phyloP scores from a whole-genome alignment of 2,888 invertebrate species.

The Drosophila merina region DNA sequence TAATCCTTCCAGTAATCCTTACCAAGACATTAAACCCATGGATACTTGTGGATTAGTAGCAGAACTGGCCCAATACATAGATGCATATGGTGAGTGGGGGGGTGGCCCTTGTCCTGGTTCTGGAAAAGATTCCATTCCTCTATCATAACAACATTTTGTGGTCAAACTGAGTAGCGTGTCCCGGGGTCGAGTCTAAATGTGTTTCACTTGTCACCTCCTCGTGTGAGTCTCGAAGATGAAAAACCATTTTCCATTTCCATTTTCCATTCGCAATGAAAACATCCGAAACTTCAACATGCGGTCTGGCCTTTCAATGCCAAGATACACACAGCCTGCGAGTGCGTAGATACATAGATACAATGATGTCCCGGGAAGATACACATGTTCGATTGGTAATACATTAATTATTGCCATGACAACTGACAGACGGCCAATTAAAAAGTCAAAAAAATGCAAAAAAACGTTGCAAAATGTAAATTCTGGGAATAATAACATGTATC shows the following conservation, averaged over 20 bases:
- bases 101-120: conserved; percentile 9
- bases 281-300: conserved; percentile 35
- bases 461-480: conserved; percentile 62
- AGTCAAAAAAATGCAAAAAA: conserved; percentile 21
- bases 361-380: conserved; percentile 40
- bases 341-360: conserved; percentile 27
- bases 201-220: conserved; percentile 39
- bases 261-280: conserved; percentile 29
- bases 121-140: background rate
- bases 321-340: conserved; percentile 47
- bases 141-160: conserved; percentile 47
- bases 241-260: conserved; percentile 10
- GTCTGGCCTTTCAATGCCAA: conserved; percentile 52
- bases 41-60: conserved; percentile 76
- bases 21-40: conserved; percentile 40
- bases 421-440: conserved; percentile 77
- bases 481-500: conserved; percentile 34
- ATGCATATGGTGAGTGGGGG: conserved; percentile 64
- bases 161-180: conserved; percentile 25
- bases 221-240: background rate
- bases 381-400: conserved; percentile 72
- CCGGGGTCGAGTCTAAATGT: conserved; percentile 18
- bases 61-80: conserved; percentile 62
- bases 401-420: conserved; percentile 75
- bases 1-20: background rate